These are phyloP conservation scores for Chrysemys picta DNA, from an alignment of 2,113 vertebrate genomes.

Conservation along the genomic window DNA sequence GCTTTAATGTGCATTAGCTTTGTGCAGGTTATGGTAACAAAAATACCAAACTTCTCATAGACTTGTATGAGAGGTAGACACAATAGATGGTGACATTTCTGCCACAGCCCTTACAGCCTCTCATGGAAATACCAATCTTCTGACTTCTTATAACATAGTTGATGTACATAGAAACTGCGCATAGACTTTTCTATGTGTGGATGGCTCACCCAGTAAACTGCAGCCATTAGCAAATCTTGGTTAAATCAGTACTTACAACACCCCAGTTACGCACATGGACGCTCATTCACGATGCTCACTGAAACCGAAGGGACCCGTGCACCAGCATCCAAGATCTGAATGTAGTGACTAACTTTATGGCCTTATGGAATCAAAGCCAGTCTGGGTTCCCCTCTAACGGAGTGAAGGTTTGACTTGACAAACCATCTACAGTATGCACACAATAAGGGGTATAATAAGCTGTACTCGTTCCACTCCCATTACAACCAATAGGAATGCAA, in stretches of 20 bases:
- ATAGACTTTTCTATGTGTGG: neutral
- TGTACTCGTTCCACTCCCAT: neutral
- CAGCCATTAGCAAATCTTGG: neutral
- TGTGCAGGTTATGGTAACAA: accelerated
- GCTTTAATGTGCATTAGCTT: neutral
- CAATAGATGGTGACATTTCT: neutral
- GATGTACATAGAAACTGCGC: neutral
- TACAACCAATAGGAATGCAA: neutral
- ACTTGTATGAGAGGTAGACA: neutral
- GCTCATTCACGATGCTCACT: neutral
- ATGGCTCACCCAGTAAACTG: accelerated
- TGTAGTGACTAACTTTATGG: neutral
- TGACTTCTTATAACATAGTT: neutral
- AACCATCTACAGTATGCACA: neutral
- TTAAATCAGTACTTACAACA: neutral
- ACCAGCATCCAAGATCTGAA: neutral
- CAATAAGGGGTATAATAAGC: neutral
- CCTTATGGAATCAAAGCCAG: neutral
- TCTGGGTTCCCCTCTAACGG: neutral
- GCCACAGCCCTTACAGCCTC: neutral
- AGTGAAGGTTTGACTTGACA: neutral
- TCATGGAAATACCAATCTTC: neutral
- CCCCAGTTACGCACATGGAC: neutral
- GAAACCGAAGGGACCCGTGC: neutral
- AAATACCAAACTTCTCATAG: neutral